Evolutionary conservation across 2,113 vertebrate species (phyloP).

Genomic region (Symphodus melops): DNA sequence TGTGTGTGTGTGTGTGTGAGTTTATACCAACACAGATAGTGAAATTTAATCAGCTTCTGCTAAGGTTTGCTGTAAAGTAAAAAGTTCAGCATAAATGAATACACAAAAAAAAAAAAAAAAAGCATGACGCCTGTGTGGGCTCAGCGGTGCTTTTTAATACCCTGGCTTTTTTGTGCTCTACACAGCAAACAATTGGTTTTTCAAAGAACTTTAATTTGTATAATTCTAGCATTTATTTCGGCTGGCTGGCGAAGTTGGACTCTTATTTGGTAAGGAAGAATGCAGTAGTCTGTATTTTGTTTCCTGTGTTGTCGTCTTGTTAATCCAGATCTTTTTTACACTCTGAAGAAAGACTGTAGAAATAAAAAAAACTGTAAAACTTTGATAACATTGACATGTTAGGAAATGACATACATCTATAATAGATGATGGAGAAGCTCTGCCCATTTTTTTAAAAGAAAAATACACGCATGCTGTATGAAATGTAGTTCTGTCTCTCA

Average conservation of each 20-base stretch:
- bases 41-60: neutral
- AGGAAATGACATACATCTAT: no score
- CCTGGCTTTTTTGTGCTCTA: neutral
- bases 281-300: no score
- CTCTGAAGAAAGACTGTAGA: no score
- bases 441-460: neutral
- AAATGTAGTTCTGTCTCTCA: slow-evolving; percentile 24
- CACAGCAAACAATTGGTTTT: neutral
- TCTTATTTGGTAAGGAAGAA: no score
- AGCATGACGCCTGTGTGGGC: neutral
- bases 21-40: neutral
- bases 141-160: neutral
- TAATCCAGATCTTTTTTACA: no score
- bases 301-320: no score
- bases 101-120: neutral
- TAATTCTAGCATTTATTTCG: no score
- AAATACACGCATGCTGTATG: neutral
- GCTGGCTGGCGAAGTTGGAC: no score
- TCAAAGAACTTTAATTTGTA: neutral
- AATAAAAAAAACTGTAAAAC: no score
- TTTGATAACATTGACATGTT: no score
- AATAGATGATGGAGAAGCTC: neutral
- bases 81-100: neutral
- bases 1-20: neutral
- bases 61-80: neutral